Base-by-base conservation (phyloP, 2,797 vertebrate species). In the Sitta carolinensis region DNA sequence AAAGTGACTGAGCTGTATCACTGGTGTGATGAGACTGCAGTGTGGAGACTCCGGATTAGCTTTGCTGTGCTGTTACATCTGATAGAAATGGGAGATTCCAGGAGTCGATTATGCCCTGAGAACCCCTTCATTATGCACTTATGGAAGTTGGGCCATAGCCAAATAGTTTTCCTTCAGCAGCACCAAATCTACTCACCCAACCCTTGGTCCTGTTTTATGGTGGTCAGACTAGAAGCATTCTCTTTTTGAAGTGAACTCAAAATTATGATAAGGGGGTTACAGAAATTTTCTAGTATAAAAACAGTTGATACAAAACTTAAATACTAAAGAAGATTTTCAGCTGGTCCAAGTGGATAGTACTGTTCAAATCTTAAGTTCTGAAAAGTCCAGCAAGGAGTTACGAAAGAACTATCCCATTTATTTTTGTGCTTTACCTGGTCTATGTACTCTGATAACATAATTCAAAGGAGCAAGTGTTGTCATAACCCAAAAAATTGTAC, bases 41-140 rank as follows among this genome's bases (percentile, higher is more conserved):
- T 36, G 45, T 29, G 82, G 61, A 68, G 75, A 74, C 16, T 30
- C 29, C 16, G 83, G 27, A 61, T 58, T 19, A 61, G 5, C 9
- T 79, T 73, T 80, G 23, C 13, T 77, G 4, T 14, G 1, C 10
- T 87, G 73, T 40, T 54, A 9, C 21, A 36, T 54, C 21, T 83
- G 67, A 63, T 20, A 70, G 27, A 52, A 55, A 14, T 13, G 21
- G 36, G 62, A 78, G n/a, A 74, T 48, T 45, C 11, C 30, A 40
- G 11, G 18, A 38, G 22, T 12, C 43, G 73, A 23, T 21, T 66
- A 6, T 27, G 30, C 19, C 21, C 19, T 63, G 32, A 73, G 62
- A 61, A 43, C 12, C 20, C n/a, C 32, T 59, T 34, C 0, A 0
- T 21, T 63, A 4, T 29, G 26, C 3, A 9, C 5, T 57, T 69